Evolutionary conservation across 2,888 invertebrate genomes (phyloP).

Genomic region (Ophion ventricosus): DNA sequence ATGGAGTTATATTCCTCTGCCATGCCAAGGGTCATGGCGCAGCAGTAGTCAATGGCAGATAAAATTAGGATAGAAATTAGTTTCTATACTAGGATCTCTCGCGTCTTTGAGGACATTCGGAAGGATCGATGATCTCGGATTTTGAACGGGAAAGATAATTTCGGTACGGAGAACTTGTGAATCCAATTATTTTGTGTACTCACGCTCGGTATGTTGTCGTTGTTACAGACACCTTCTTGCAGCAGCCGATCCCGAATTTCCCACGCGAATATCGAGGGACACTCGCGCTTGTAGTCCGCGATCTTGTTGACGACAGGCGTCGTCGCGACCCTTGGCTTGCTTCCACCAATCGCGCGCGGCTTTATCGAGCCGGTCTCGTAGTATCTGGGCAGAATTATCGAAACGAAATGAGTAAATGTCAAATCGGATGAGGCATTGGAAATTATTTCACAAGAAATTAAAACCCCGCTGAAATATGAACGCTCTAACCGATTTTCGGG

Average conservation of each 20-base stretch:
- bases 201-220: constrained; percentile 99
- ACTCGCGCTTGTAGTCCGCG: constrained; percentile 98
- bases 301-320: constrained; percentile 97
- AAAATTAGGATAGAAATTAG: no score
- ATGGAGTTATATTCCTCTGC: background rate
- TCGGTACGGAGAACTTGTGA: background rate
- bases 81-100: no score
- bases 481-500: background rate
- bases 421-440: background rate
- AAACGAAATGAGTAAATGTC: background rate
- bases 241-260: constrained; percentile 97
- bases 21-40: background rate
- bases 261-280: constrained; percentile 99
- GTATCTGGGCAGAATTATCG: constrained; percentile 87
- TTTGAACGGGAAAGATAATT: no score
- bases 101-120: no score
- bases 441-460: background rate
- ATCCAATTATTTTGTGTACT: constrained; percentile 85
- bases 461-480: background rate
- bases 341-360: constrained; percentile 98
- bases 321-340: constrained; percentile 97
- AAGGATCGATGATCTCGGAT: no score
- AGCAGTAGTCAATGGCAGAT: constrained; percentile 8
- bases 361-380: constrained; percentile 99
- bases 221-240: constrained; percentile 97